phyloP scores from a whole-genome alignment of 2,888 invertebrate genomes.

The Lepidochitona cinerea region DNA sequence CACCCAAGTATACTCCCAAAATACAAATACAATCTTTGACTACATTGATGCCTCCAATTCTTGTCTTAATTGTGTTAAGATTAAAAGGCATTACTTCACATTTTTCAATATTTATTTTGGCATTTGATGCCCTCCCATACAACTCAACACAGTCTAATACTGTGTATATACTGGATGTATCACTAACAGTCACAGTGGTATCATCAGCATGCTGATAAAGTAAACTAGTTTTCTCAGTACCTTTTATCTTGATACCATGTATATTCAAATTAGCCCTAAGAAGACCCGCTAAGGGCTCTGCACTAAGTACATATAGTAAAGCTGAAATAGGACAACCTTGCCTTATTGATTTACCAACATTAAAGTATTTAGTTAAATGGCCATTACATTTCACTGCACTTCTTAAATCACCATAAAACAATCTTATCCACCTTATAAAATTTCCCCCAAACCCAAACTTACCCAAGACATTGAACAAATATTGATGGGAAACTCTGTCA shows the following conservation, averaged over 20 bases:
- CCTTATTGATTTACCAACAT: not conserved
- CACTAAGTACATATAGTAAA: not conserved
- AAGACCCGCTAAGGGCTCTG: not conserved
- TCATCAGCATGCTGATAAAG: not conserved
- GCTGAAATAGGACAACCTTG: constrained; percentile 6
- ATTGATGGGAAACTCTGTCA: not conserved
- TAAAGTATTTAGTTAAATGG: not conserved
- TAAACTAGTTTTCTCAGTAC: not conserved
- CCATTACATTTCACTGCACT: not conserved
- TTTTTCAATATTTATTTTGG: not conserved
- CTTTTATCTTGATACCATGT: not conserved
- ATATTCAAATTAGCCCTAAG: not conserved
- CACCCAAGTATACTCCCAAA: not conserved
- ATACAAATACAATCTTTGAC: not conserved
- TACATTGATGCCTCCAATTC: too few relatives aligned
- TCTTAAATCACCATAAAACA: not conserved
- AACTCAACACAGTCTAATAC: not conserved
- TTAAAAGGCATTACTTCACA: not conserved
- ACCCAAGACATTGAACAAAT: not conserved
- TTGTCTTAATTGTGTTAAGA: too few relatives aligned
- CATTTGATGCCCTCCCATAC: not conserved
- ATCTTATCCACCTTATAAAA: not conserved
- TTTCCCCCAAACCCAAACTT: constrained; percentile 1
- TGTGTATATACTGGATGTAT: not conserved
- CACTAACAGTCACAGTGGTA: not conserved